Percentiles rank a stretch among this genome's conserved stretches.
Evolutionary conservation across 2,888 invertebrate species (phyloP).

Genomic region (Macaria notata): DNA sequence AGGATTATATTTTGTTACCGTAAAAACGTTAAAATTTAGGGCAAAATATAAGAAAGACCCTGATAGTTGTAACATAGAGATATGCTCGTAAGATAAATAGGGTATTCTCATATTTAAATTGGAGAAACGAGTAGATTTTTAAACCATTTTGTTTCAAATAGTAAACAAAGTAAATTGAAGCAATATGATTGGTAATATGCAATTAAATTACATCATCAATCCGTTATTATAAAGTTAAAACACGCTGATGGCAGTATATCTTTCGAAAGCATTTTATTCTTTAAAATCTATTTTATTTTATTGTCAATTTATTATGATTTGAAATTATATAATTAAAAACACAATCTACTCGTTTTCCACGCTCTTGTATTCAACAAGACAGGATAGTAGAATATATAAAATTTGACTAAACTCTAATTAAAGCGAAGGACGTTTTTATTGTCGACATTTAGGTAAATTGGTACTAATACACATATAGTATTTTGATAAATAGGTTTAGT

Average conservation of each 20-base stretch:
- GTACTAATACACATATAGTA: constrained; percentile 42
- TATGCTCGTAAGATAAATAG: constrained; percentile 30
- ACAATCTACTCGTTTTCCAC: too few species aligned
- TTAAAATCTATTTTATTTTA: neutral
- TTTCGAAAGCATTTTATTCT: neutral
- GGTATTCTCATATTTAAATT: constrained; percentile 49
- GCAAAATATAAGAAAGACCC: constrained; percentile 54
- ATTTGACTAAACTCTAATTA: constrained; percentile 60
- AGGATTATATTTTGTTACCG: constrained; percentile 47
- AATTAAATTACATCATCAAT: too few species aligned
- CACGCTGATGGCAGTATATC: too few species aligned
- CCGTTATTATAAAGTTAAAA: too few species aligned
- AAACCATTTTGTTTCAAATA: too few species aligned
- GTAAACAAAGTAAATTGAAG: too few species aligned
- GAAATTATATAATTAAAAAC: neutral
- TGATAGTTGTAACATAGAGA: constrained; percentile 22
- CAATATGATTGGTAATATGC: too few species aligned
- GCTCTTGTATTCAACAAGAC: neutral
- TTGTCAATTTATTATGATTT: neutral
- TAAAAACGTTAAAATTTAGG: constrained; percentile 53
- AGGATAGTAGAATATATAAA: constrained; percentile 20
- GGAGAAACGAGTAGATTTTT: constrained; percentile 19
- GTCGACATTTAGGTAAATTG: constrained; percentile 64
- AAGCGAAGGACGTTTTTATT: constrained; percentile 80
- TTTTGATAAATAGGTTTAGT: constrained; percentile 8